Evolutionary conservation across 2,888 invertebrate species (phyloP).

Genomic region (Philopedon plagiatum): DNA sequence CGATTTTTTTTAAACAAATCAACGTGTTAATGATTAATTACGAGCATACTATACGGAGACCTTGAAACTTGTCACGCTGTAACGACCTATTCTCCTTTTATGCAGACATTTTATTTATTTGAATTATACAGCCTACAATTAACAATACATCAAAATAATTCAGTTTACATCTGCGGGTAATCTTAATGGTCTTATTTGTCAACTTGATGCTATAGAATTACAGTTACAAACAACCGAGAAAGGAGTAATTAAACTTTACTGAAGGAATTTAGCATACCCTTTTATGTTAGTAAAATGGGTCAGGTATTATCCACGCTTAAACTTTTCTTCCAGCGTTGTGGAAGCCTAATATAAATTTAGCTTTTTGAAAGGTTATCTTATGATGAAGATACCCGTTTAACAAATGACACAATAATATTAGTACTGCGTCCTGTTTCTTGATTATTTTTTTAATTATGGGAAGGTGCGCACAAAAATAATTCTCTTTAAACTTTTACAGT

Average conservation of each 20-base stretch:
- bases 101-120: neutral
- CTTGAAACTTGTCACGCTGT: too few relatives aligned
- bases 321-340: neutral
- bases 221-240: slow-evolving; percentile 38
- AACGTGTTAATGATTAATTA: too few relatives aligned
- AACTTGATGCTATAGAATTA: slow-evolving; percentile 41
- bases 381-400: neutral
- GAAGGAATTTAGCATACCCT: slow-evolving; percentile 13
- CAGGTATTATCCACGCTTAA: slow-evolving; percentile 13
- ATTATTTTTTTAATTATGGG: too few relatives aligned
- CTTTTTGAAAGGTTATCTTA: neutral
- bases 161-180: slow-evolving; percentile 23
- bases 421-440: too few relatives aligned
- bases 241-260: slow-evolving; percentile 21
- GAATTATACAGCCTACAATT: neutral
- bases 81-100: too few relatives aligned
- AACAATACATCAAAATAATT: slow-evolving; percentile 24
- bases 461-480: too few relatives aligned
- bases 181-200: slow-evolving; percentile 45
- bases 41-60: too few relatives aligned
- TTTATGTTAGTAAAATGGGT: slow-evolving; percentile 11
- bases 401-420: too few relatives aligned
- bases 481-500: too few relatives aligned
- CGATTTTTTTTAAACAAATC: too few relatives aligned
- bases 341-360: neutral